Evolutionary conservation across 1,140 invertebrate species (phyloP).

Genomic region (Bombus polaris): DNA sequence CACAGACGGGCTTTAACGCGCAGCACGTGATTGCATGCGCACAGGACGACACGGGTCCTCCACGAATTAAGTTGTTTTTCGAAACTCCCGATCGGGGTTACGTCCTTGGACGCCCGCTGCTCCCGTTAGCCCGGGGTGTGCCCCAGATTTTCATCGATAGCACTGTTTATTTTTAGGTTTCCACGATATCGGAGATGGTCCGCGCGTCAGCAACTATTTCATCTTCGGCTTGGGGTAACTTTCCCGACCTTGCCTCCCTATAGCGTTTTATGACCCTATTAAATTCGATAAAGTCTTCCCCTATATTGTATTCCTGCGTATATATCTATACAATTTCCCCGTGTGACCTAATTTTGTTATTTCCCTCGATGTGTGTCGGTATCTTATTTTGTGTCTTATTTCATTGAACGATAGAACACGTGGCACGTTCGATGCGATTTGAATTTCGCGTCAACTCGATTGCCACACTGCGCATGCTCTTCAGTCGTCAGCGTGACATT

Average conservation of each 20-base stretch:
- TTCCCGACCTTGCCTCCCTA: neutral
- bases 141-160: conserved; percentile 64
- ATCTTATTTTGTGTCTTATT: neutral
- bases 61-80: conserved; percentile 51
- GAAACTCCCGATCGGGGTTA: conserved; percentile 49
- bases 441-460: neutral
- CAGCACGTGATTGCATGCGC: conserved; percentile 25
- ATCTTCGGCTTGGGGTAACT: neutral
- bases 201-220: conserved; percentile 43
- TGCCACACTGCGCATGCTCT: neutral
- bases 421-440: neutral
- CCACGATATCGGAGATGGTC: conserved; percentile 34
- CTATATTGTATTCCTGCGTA: neutral
- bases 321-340: too few relatives aligned
- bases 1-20: neutral
- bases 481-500: neutral
- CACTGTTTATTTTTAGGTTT: conserved; percentile 65
- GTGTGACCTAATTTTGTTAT: neutral
- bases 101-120: conserved; percentile 49
- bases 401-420: neutral
- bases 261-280: neutral
- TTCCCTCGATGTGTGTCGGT: neutral
- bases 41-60: neutral
- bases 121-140: conserved; percentile 52
- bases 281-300: neutral